These are phyloP conservation scores for Norana najaformis DNA, from an alignment of 2,888 invertebrate species.

Conservation along the genomic window DNA sequence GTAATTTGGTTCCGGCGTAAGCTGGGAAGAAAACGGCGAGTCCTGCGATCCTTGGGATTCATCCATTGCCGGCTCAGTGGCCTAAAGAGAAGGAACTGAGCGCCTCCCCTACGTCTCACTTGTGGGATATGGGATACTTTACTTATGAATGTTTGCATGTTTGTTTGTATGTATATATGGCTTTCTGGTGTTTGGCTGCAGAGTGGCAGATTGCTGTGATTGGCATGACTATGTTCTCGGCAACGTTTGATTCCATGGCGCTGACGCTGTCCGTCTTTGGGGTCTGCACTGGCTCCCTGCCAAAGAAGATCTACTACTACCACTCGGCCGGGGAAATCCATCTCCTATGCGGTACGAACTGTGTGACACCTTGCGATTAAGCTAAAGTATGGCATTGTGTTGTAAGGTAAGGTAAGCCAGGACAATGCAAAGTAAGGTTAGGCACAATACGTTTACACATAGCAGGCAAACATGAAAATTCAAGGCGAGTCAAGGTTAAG, in stretches of 20 bases:
- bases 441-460: neutral
- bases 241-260: conserved; percentile 58
- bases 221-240: conserved; percentile 58
- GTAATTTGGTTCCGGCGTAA: too few species aligned
- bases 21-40: too few species aligned
- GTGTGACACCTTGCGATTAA: neutral
- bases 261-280: conserved; percentile 58
- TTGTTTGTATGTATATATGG: neutral
- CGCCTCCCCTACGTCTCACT: too few species aligned
- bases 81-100: too few species aligned
- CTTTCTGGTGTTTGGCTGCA: conserved; percentile 40
- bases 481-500: too few species aligned
- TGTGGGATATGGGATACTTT: too few species aligned
- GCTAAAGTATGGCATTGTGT: too few species aligned
- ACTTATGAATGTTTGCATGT: neutral
- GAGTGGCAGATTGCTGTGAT: conserved; percentile 61
- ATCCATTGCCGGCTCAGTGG: too few species aligned
- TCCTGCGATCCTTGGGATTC: too few species aligned
- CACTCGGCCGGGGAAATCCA: conserved; percentile 62
- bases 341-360: conserved; percentile 59
- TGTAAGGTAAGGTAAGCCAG: neutral
- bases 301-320: conserved; percentile 62
- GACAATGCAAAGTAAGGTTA: neutral
- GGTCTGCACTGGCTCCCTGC: conserved; percentile 57
- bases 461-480: neutral